phyloP scores from a whole-genome alignment of 2,113 vertebrate species.

The Lamprotornis superbus region DNA sequence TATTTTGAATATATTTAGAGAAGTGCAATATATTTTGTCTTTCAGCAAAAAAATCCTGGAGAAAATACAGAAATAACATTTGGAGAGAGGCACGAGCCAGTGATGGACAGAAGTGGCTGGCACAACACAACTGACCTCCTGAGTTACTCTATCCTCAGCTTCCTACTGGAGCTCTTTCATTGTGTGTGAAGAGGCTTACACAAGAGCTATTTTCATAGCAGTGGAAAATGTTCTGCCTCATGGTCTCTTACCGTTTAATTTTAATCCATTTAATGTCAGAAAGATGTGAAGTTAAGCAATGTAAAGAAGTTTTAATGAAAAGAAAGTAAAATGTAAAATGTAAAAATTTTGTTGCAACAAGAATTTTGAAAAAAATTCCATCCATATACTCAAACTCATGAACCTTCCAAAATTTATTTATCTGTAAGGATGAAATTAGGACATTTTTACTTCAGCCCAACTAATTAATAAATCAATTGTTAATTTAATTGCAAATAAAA shows the following conservation, averaged over 20 bases:
- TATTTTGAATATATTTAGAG: neutral
- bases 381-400: neutral
- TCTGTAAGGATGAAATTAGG: neutral
- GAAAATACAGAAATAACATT: neutral
- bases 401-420: neutral
- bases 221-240: neutral
- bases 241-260: neutral
- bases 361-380: neutral
- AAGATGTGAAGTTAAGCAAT: neutral
- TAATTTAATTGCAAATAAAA: neutral
- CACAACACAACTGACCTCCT: neutral
- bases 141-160: neutral
- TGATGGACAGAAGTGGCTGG: neutral
- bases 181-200: neutral
- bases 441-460: neutral
- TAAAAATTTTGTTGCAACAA: neutral
- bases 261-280: neutral
- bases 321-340: neutral
- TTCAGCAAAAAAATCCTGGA: neutral
- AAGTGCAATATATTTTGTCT: neutral
- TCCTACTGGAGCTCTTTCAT: neutral
- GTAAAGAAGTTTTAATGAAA: neutral
- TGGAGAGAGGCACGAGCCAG: neutral
- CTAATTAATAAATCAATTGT: neutral
- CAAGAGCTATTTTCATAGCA: neutral